Percentiles rank a stretch among this genome's conserved stretches.
phyloP scores from a whole-genome alignment of 2,113 vertebrate species.

The Dipodomys spectabilis region DNA sequence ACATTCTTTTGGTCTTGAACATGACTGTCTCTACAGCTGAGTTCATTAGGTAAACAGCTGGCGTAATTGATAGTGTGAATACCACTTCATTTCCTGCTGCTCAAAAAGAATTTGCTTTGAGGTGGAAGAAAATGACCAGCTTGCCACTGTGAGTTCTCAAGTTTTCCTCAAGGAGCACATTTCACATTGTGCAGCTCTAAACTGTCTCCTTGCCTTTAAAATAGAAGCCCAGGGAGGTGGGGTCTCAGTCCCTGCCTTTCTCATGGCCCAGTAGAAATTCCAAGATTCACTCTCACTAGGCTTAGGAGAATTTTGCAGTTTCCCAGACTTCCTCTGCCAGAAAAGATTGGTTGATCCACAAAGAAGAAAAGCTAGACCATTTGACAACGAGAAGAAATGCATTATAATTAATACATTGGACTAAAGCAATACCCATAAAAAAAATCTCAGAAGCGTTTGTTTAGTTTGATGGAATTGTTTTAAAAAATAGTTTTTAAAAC shows the following conservation, averaged over 20 bases:
- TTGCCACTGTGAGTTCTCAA: constrained; percentile 57
- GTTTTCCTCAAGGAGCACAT: constrained; percentile 34
- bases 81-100: constrained; percentile 76
- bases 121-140: constrained; percentile 68
- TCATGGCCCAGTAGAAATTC: not conserved
- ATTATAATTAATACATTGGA: not conserved
- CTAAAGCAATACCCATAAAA: not conserved
- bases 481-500: not conserved
- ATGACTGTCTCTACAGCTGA: constrained; percentile 55
- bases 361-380: not conserved
- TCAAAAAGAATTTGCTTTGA: constrained; percentile 73
- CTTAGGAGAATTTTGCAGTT: not conserved
- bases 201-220: not conserved
- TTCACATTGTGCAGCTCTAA: not conserved
- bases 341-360: not conserved
- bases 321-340: not conserved
- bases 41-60: constrained; percentile 77
- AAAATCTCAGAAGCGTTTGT: not conserved
- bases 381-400: not conserved
- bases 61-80: constrained; percentile 76
- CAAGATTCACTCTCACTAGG: not conserved
- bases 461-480: constrained; percentile 45
- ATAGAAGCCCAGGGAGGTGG: not conserved
- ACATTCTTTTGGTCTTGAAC: constrained; percentile 53
- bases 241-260: not conserved